Evolutionary conservation across 1,140 invertebrate species (phyloP).

Genomic region (Tyrophagus putrescentiae): DNA sequence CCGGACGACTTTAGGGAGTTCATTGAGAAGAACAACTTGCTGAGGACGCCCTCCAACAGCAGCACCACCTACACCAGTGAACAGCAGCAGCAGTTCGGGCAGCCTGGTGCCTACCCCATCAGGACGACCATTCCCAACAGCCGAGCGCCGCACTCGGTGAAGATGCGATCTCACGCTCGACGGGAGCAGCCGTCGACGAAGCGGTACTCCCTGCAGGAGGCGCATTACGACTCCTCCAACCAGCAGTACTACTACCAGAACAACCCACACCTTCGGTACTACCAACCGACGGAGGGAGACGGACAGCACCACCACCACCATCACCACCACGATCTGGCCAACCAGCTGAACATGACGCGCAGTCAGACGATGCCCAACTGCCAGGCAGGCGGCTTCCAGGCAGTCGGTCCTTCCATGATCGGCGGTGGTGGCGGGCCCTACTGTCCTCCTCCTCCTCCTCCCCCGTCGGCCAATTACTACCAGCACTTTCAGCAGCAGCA

Average conservation of each 20-base stretch:
- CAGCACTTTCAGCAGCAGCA: constrained; percentile 1
- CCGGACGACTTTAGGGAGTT: constrained; percentile 51
- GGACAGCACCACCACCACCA: neutral
- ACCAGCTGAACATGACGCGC: constrained; percentile 1
- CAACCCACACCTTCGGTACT: neutral
- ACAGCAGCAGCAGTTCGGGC: neutral
- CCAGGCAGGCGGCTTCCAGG: neutral
- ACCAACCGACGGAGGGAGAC: neutral
- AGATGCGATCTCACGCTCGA: neutral
- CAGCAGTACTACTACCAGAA: neutral
- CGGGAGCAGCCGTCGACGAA: neutral
- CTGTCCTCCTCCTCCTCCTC: neutral
- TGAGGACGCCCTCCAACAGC: neutral
- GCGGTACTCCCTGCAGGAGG: constrained; percentile 18
- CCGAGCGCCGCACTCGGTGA: neutral
- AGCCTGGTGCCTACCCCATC: neutral
- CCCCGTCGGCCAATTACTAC: neutral
- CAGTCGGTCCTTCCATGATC: neutral
- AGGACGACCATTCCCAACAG: neutral
- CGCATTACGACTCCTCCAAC: neutral
- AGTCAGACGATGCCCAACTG: constrained; percentile 24
- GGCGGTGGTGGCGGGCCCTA: constrained; percentile 1
- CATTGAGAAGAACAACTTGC: constrained; percentile 26
- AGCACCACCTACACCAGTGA: neutral
- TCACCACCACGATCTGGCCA: neutral